Evolutionary conservation across 2,113 vertebrate species (phyloP).

Genomic region (Nansenia antarctica): DNA sequence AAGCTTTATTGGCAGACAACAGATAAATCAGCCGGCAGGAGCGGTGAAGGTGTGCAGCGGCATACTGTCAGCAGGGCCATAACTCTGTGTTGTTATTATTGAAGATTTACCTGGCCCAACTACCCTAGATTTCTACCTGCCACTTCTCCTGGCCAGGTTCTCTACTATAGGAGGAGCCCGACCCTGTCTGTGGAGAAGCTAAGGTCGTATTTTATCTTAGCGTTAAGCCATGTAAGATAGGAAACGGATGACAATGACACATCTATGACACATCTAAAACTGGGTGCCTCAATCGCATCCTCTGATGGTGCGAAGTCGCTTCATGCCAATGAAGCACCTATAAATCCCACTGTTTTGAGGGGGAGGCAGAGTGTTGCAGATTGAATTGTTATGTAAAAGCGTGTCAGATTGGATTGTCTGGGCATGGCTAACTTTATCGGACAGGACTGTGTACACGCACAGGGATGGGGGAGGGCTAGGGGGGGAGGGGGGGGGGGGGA

Average conservation of each 20-base stretch:
- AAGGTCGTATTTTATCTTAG: slow-evolving; percentile 58
- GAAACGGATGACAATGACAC: slow-evolving; percentile 23
- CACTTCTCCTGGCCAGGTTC: neutral
- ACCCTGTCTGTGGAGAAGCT: slow-evolving; percentile 19
- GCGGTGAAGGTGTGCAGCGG: slow-evolving; percentile 61
- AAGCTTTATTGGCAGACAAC: slow-evolving; percentile 66
- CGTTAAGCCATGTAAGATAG: slow-evolving; percentile 38
- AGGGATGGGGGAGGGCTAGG: slow-evolving; percentile 49
- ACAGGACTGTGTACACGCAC: slow-evolving; percentile 48
- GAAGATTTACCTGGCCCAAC: slow-evolving; percentile 56
- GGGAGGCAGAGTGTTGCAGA: slow-evolving; percentile 52
- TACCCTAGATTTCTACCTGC: neutral
- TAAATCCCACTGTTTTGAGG: slow-evolving; percentile 11
- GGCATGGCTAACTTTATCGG: slow-evolving; percentile 68
- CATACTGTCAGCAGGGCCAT: slow-evolving; percentile 64
- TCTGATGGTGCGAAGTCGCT: slow-evolving; percentile 46
- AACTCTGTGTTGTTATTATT: slow-evolving; percentile 72
- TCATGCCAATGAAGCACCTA: slow-evolving; percentile 56
- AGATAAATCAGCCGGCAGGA: slow-evolving; percentile 65
- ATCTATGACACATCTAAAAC: slow-evolving; percentile 28
- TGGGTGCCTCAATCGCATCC: slow-evolving; percentile 23
- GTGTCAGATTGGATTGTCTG: slow-evolving; percentile 68
- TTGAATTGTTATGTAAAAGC: slow-evolving; percentile 74
- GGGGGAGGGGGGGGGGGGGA: slow-evolving; percentile 1
- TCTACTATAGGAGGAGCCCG: too few relatives aligned